Evolutionary conservation across 2,113 vertebrate species (phyloP), one percentile per base, ranked within the genome.

Genomic region (Rhizomys pruinosus): DNA sequence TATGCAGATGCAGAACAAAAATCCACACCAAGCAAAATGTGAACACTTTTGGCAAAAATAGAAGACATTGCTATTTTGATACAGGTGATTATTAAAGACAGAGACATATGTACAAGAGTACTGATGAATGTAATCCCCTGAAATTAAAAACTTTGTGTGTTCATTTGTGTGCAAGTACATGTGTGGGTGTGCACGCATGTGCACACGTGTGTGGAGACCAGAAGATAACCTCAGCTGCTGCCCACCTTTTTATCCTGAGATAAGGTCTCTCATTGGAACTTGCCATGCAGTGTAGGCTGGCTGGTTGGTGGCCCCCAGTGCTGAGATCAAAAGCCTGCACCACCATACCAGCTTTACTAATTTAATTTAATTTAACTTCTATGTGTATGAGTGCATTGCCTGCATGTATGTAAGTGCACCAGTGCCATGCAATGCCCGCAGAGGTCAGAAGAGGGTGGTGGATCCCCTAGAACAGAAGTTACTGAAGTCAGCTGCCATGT

Each of bases 41-140:
- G 10, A 61, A 87, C 42, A 78, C 44, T 29, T 92, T 34, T 6
- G 61, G 32, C 39, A 91, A 66, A 89, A 88, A 76, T 3, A 9
- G 72, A n/a, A 61, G 44, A 34, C 25, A 59, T 2, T 11, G 71
- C 59, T 91, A 23, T 59, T 82, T 77, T 55, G 72, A 66, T 16
- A 59, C 55, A 11, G 20, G 29, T 23, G 61, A 81, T 77, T 59
- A 81, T 7, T 95, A 74, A 95, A 91, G 52, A 87, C 74, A 63
- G 34, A 84, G 68, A 85, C 29, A 69, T 0, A 1, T 52, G 17
- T 59, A 76, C 23, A 63, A 19, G 37, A 82, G 34, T 55, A 76
- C 15, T 42, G 34, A 80, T 19, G 11, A 37, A 57, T 74, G n/a
- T 57, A 84, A 3, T 87, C 22, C 52, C 12, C 22, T 90, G 52